A percentile compares a stretch with the other conserved stretches of the same genome.
Evolutionary conservation across 1,140 invertebrate species (phyloP).

Genomic region (Oppia nitens): DNA sequence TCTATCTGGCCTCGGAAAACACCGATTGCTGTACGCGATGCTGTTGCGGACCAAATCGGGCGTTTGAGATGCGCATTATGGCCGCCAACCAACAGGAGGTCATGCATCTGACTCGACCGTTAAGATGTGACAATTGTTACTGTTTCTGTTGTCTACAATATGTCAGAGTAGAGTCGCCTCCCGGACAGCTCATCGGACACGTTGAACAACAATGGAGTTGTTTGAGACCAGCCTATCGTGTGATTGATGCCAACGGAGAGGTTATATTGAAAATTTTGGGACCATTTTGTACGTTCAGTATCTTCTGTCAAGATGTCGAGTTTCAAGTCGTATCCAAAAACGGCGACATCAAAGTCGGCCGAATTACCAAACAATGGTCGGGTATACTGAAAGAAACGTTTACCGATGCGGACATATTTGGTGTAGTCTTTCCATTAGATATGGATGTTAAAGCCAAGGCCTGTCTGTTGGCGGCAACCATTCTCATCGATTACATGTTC

Average conservation of each 20-base stretch:
- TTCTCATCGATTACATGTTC: no score
- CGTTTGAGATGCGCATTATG: constrained; percentile 28
- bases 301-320: constrained; percentile 38
- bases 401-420: constrained; percentile 55
- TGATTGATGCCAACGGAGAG: constrained; percentile 54
- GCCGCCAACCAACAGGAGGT: constrained; percentile 26
- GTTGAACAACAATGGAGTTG: constrained; percentile 69
- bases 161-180: constrained; percentile 23
- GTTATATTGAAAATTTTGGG: constrained; percentile 61
- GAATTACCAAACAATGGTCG: constrained; percentile 58
- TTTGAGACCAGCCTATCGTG: constrained; percentile 50
- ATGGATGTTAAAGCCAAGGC: constrained; percentile 63
- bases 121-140: constrained; percentile 24
- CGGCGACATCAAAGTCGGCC: constrained; percentile 37
- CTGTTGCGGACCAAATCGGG: constrained; percentile 25
- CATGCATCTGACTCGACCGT: constrained; percentile 27
- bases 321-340: constrained; percentile 23
- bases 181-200: constrained; percentile 39
- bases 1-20: constrained; percentile 28
- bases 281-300: constrained; percentile 48
- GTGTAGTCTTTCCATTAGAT: constrained; percentile 56
- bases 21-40: constrained; percentile 29
- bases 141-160: constrained; percentile 29
- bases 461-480: constrained; percentile 51
- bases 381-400: constrained; percentile 48